phyloP scores from a whole-genome alignment of 2,113 vertebrate genomes.

The Gavialis gangeticus region DNA sequence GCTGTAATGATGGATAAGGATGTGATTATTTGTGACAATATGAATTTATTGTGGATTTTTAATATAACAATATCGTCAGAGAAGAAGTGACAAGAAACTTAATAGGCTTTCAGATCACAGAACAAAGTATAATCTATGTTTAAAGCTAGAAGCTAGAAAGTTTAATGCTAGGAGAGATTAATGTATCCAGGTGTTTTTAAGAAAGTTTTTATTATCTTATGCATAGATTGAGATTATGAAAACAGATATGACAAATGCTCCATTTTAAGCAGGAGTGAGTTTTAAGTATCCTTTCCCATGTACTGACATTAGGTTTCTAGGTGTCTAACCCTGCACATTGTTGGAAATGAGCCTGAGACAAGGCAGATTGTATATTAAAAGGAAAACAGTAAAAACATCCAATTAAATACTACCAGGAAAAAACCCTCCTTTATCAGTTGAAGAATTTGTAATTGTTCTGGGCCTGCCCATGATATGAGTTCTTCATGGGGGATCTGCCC shows the following conservation, averaged over 20 bases:
- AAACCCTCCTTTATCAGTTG: not conserved
- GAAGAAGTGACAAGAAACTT: not conserved
- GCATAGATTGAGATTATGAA: slow-evolving; percentile 6
- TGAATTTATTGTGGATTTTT: slow-evolving; percentile 30
- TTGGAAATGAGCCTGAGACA: not conserved
- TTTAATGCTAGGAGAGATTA: not conserved
- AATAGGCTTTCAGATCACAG: not conserved
- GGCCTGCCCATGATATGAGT: not conserved
- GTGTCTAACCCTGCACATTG: not conserved
- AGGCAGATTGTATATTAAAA: not conserved
- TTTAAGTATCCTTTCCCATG: not conserved
- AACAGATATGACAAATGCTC: slow-evolving; percentile 33
- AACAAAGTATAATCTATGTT: not conserved
- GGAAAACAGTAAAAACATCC: not conserved
- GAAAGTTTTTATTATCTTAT: slow-evolving; percentile 25
- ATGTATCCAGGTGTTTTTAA: not conserved
- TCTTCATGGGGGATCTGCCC: not conserved
- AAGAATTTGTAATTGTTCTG: not conserved
- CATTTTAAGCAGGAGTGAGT: not conserved
- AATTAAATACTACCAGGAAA: slow-evolving; percentile 16
- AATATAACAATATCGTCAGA: slow-evolving; percentile 1
- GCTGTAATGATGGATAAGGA: slow-evolving; percentile 31
- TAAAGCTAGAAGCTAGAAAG: not conserved
- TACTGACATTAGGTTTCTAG: not conserved
- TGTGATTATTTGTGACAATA: slow-evolving; percentile 38